phyloP scores from a whole-genome alignment of 1,140 invertebrate genomes.

The Dendrolimus kikuchii region DNA sequence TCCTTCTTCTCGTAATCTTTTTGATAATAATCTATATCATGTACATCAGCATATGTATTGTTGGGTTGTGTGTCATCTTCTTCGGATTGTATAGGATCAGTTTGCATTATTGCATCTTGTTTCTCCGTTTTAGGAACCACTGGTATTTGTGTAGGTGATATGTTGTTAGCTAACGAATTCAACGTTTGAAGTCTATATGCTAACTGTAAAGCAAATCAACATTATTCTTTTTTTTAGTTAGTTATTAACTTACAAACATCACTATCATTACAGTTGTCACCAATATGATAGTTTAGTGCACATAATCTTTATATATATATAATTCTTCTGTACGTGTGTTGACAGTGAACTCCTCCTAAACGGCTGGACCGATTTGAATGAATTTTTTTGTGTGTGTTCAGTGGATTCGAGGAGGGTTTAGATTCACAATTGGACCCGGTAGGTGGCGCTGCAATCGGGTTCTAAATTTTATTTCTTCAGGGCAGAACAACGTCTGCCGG shows the following conservation, averaged over 20 bases:
- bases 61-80: conserved; percentile 42
- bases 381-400: too few species aligned
- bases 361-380: too few species aligned
- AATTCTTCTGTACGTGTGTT: too few species aligned
- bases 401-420: too few species aligned
- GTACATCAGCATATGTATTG: conserved; percentile 34
- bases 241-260: background rate
- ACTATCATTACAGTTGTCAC: background rate
- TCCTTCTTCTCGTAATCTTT: conserved; percentile 11
- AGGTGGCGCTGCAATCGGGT: too few species aligned
- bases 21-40: conserved; percentile 28
- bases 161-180: conserved; percentile 22
- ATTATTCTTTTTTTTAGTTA: too few species aligned
- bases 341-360: too few species aligned
- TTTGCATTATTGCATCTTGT: conserved; percentile 63
- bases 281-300: background rate
- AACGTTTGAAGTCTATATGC: conserved; percentile 40
- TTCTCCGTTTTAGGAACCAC: conserved; percentile 33
- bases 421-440: too few species aligned
- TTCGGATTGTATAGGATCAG: conserved; percentile 45
- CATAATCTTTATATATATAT: too few species aligned
- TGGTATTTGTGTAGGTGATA: conserved; percentile 17
- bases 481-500: too few species aligned
- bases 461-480: too few species aligned
- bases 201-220: conserved; percentile 26